phyloP scores from a whole-genome alignment of 2,888 invertebrate species.

The Mythimna impura region DNA sequence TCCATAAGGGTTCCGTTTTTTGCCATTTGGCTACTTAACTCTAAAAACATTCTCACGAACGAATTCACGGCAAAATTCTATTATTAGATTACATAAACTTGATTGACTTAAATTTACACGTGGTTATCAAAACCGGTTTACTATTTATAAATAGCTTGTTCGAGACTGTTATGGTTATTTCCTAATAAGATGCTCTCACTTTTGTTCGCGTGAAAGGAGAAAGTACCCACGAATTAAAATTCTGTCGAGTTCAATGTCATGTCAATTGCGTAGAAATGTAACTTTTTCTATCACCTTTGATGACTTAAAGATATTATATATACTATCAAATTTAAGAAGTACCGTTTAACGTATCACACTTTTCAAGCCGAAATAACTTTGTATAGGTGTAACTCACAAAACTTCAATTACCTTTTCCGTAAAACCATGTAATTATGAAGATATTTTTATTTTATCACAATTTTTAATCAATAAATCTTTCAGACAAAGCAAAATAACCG shows the following conservation, averaged over 20 bases:
- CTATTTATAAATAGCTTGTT: neutral
- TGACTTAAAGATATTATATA: neutral
- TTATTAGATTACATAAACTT: neutral
- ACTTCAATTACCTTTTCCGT: too few relatives aligned
- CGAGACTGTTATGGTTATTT: neutral
- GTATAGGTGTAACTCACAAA: too few relatives aligned
- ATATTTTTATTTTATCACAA: too few relatives aligned
- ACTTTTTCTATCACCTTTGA: conserved; percentile 1
- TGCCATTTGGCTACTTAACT: too few relatives aligned
- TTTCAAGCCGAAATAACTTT: too few relatives aligned
- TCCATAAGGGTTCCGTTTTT: too few relatives aligned
- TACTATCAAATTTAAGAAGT: too few relatives aligned
- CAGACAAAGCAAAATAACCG: too few relatives aligned
- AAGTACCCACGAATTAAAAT: conserved; percentile 8
- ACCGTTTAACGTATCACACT: too few relatives aligned
- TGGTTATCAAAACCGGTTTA: conserved; percentile 10
- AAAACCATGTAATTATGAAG: too few relatives aligned
- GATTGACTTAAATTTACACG: neutral
- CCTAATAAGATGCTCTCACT: neutral
- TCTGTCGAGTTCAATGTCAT: neutral
- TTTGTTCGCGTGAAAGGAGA: conserved; percentile 5
- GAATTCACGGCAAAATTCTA: neutral
- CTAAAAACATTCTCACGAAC: too few relatives aligned
- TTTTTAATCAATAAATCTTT: too few relatives aligned
- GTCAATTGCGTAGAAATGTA: neutral